Base-by-base conservation (phyloP, 2,113 vertebrate species). In the Cephalopterus ornatus region DNA sequence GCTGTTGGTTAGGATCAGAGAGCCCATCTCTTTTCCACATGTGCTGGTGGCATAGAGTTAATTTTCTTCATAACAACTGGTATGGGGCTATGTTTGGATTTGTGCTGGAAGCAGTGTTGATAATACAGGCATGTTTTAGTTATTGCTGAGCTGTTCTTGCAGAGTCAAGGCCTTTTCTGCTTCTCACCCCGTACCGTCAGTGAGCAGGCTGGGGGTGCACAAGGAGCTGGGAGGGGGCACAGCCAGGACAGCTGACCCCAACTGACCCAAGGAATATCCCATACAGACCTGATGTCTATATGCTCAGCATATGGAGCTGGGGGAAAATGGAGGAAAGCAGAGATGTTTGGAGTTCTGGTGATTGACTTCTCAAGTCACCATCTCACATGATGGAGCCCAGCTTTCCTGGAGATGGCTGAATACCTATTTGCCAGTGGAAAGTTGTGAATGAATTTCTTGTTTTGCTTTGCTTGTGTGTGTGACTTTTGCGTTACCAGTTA, bases 251-350 rank as follows among this genome's bases (percentile, higher is more conserved):
- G n/a, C 15, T 70, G 84, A 61, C 24, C 13, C 14, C 24, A 41
- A 0, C 0, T 41, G 33, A 42, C 17, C 10, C 5, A 17, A 53
- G 50, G 16, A 28, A 13, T 59, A 84, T 70, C 9, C 23, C 44
- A 27, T 3, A 15, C 8, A 49, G 21, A n/a, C n/a, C n/a, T n/a
- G 20, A 7, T 4, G 35, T 55, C 32, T 3, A 18, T 62, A 53
- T 49, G 7, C 12, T 76, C 28, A 71, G 30, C 41, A 61, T 15
- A 7, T 11, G 76, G 42, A 53, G 9, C 24, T 39, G 65, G 18
- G 65, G 10, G 33, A 73, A 59, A 37, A 73, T 46, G 30, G 24
- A 72, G 24, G 19, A 58, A n/a, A 7, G 6, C 14, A 26, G 28
- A 41, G 27, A 21, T 12, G 2, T 55, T 61, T 1, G 1, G 19